A percentile compares a stretch with the other conserved stretches of the same genome.
phyloP scores from a whole-genome alignment of 2,797 vertebrate genomes.

The Iguana delicatissima region DNA sequence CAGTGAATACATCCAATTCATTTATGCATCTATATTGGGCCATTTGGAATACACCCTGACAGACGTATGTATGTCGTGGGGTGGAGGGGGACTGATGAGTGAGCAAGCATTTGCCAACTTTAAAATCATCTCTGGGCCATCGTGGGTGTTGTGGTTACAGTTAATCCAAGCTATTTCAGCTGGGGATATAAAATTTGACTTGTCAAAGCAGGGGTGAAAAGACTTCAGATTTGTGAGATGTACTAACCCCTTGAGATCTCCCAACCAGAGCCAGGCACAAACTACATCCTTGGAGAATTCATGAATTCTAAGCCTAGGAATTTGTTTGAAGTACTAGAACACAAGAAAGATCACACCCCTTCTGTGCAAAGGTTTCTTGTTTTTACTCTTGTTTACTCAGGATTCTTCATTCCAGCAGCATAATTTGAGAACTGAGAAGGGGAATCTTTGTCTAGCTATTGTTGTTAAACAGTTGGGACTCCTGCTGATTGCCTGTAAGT shows the following conservation, averaged over 20 bases:
- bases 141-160: neutral
- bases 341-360: neutral
- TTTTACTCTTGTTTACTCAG: neutral
- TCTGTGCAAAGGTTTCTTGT: neutral
- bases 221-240: neutral
- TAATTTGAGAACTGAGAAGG: neutral
- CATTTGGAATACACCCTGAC: neutral
- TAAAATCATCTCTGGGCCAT: neutral
- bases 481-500: neutral
- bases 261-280: neutral
- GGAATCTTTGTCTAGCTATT: neutral
- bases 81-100: neutral
- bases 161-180: neutral
- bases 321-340: neutral
- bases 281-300: neutral
- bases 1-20: constrained; percentile 35
- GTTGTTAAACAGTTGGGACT: neutral
- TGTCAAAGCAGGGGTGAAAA: neutral
- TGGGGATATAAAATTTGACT: constrained; percentile 8
- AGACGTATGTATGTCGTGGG: neutral
- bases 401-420: neutral
- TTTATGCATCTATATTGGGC: constrained; percentile 25
- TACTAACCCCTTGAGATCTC: neutral
- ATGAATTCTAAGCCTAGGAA: neutral
- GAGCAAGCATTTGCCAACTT: neutral